phyloP scores from a whole-genome alignment of 1,140 invertebrate genomes.

The Nebria ingens region DNA sequence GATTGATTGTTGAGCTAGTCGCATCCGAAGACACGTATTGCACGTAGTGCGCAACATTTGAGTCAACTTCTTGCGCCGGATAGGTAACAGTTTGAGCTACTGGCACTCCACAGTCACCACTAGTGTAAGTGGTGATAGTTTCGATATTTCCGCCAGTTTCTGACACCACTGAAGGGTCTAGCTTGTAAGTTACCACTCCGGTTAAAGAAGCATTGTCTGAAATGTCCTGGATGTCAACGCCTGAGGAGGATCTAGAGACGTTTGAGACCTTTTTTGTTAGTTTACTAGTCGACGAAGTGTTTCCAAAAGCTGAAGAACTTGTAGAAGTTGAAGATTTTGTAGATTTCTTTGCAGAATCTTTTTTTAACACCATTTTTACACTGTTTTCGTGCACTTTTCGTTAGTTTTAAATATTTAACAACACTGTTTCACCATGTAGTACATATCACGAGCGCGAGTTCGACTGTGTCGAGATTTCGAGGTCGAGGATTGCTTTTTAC shows the following conservation, averaged over 20 bases:
- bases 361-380: slow-evolving; percentile 28
- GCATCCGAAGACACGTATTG: slow-evolving; percentile 24
- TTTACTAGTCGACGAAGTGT: slow-evolving; percentile 11
- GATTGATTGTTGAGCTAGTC: slow-evolving; percentile 26
- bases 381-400: too few species aligned
- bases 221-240: slow-evolving; percentile 30
- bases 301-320: slow-evolving; percentile 15
- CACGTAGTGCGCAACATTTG: slow-evolving; percentile 28
- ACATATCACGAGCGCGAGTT: too few species aligned
- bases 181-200: slow-evolving; percentile 25
- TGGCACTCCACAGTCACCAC: background rate
- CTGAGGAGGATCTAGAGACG: slow-evolving; percentile 27
- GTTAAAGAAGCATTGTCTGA: slow-evolving; percentile 27
- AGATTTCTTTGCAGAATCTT: slow-evolving; percentile 23
- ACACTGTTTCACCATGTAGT: too few species aligned
- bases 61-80: slow-evolving; percentile 20
- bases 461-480: too few species aligned
- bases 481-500: too few species aligned
- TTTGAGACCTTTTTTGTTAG: slow-evolving; percentile 20
- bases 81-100: background rate
- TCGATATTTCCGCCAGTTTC: slow-evolving; percentile 27
- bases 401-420: too few species aligned
- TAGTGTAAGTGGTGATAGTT: slow-evolving; percentile 31
- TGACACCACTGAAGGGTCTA: slow-evolving; percentile 24
- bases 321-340: slow-evolving; percentile 15